A percentile compares a stretch with the other conserved stretches of the same genome.
Conservation (phyloP, 2,888 invertebrate genomes). For the Aleiodes leptofemur region DNA sequence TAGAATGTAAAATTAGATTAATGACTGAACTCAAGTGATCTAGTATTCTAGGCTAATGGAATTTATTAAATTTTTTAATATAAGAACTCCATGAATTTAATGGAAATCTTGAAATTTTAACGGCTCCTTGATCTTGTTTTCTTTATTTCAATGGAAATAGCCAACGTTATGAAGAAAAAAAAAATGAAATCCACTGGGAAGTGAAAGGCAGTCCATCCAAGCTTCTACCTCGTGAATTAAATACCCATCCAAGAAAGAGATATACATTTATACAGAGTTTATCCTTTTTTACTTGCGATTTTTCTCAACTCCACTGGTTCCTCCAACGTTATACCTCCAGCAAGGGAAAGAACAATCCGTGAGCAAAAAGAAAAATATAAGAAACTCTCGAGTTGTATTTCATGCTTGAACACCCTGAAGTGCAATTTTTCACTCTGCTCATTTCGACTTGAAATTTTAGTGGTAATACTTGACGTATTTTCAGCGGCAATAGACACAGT, state of each 20-base stretch:
- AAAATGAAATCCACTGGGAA: not conserved
- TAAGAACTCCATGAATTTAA: too few species aligned
- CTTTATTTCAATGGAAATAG: too few species aligned
- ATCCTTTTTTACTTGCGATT: not conserved
- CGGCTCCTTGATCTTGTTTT: too few species aligned
- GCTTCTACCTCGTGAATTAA: constrained; percentile 22
- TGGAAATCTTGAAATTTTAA: too few species aligned
- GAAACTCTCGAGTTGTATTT: not conserved
- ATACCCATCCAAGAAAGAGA: constrained; percentile 6
- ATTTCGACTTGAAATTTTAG: too few species aligned
- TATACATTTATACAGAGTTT: constrained; percentile 6
- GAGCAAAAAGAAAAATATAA: not conserved
- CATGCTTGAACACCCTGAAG: not conserved
- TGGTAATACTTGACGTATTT: too few species aligned
- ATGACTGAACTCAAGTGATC: too few species aligned
- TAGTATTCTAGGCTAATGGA: too few species aligned
- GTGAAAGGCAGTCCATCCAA: not conserved
- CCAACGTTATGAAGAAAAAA: too few species aligned
- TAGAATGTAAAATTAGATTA: too few species aligned
- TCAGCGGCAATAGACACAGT: too few species aligned
- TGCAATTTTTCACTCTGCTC: constrained; percentile 15
- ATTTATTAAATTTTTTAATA: too few species aligned
- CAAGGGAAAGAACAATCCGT: not conserved
- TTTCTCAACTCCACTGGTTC: not conserved
- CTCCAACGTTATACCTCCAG: not conserved